Evolutionary conservation across 2,888 invertebrate species (phyloP).

Genomic region (Lasioglossum vierecki): DNA sequence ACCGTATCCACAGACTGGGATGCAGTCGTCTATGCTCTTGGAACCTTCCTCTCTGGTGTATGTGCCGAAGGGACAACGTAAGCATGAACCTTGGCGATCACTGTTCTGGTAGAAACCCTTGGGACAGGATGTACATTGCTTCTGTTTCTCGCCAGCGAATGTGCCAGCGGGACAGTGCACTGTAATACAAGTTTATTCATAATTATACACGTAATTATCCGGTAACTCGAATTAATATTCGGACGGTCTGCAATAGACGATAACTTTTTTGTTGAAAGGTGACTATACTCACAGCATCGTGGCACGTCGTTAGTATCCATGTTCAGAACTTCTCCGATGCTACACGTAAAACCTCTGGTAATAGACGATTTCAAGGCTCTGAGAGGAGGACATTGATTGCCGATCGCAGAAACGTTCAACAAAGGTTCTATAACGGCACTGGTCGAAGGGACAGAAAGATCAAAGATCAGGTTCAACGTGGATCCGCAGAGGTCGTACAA

Average conservation of each 20-base stretch:
- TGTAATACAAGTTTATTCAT: slow-evolving; percentile 76
- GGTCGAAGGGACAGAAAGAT: slow-evolving; percentile 96
- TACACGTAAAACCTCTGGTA: slow-evolving; percentile 95
- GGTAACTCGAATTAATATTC: no score
- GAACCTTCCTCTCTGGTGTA: slow-evolving; percentile 96
- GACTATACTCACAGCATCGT: slow-evolving; percentile 90
- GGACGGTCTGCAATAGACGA: no score
- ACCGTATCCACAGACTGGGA: slow-evolving; percentile 98
- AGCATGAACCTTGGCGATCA: slow-evolving; percentile 95
- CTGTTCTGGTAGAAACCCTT: slow-evolving; percentile 97
- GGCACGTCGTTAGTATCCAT: slow-evolving; percentile 97
- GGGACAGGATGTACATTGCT: slow-evolving; percentile 95
- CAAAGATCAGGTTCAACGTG: slow-evolving; percentile 96
- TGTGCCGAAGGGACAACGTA: slow-evolving; percentile 95
- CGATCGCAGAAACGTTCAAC: slow-evolving; percentile 94
- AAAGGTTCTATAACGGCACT: slow-evolving; percentile 95
- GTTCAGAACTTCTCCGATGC: slow-evolving; percentile 96
- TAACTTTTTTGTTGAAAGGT: no score
- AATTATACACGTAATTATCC: no score
- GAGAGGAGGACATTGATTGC: slow-evolving; percentile 96
- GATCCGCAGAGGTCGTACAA: slow-evolving; percentile 98
- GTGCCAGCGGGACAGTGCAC: slow-evolving; percentile 99
- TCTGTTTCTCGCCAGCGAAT: slow-evolving; percentile 95
- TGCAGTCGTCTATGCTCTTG: slow-evolving; percentile 93
- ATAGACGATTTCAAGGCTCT: slow-evolving; percentile 94